phyloP scores from a whole-genome alignment of 2,113 vertebrate genomes.

The Odobenus rosmarus region DNA sequence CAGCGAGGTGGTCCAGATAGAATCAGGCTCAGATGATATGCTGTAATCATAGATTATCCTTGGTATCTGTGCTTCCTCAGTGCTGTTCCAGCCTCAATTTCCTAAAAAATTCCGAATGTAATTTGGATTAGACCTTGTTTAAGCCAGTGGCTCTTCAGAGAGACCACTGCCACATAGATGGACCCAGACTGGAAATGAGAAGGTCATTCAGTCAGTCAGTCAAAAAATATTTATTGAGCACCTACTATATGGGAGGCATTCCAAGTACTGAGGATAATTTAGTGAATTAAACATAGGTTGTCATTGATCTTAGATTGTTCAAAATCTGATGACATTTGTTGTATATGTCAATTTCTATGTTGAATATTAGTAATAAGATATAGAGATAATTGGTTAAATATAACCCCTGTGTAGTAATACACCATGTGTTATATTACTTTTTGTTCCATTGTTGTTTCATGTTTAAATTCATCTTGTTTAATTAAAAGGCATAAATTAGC shows the following conservation, averaged over 20 bases:
- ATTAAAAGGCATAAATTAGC: conserved; percentile 55
- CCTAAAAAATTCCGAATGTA: neutral
- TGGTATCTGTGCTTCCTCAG: neutral
- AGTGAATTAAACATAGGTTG: neutral
- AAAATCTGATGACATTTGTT: neutral
- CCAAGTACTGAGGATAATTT: neutral
- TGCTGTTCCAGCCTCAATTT: neutral
- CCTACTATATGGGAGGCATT: neutral
- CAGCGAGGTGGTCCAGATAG: neutral
- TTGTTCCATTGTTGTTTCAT: neutral
- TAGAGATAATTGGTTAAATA: neutral
- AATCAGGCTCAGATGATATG: neutral
- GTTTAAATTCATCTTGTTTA: conserved; percentile 49
- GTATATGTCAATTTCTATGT: neutral
- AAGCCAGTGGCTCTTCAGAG: neutral
- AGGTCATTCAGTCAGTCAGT: neutral
- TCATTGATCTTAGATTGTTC: neutral
- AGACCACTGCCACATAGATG: neutral
- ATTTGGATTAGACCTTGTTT: neutral
- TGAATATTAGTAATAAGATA: neutral
- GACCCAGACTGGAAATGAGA: neutral
- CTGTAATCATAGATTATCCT: neutral
- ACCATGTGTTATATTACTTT: neutral
- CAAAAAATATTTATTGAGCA: neutral
- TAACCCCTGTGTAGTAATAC: neutral